Percentiles rank a stretch among this genome's conserved stretches.
Conservation (phyloP, 2,888 invertebrate genomes). For the Tipula vernalis region DNA sequence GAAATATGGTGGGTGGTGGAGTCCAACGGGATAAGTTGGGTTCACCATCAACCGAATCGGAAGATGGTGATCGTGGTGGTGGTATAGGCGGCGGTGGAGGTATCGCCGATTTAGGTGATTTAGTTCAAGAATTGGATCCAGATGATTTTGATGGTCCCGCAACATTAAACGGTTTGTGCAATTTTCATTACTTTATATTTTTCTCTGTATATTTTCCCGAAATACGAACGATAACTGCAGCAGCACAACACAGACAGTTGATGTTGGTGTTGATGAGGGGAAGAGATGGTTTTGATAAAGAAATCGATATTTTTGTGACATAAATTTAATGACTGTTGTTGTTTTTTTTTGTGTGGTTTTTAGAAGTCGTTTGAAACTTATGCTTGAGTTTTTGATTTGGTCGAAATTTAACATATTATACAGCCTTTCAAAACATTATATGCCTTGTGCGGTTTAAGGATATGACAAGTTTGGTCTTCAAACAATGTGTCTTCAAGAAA, state of each 20-base stretch:
- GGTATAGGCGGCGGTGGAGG: conserved; percentile 29
- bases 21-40: conserved; percentile 64
- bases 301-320: background rate
- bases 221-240: background rate
- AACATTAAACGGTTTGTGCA: conserved; percentile 43
- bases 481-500: no score
- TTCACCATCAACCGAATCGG: conserved; percentile 76
- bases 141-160: conserved; percentile 55
- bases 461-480: no score
- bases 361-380: background rate
- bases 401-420: background rate
- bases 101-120: conserved; percentile 42
- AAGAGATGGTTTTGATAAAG: background rate
- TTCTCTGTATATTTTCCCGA: background rate
- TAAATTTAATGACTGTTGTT: background rate
- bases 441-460: no score
- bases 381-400: background rate
- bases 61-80: conserved; percentile 52
- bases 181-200: background rate
- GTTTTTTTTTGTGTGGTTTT: background rate
- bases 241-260: background rate
- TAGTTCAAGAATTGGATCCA: conserved; percentile 51
- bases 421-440: background rate
- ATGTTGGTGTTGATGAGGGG: background rate
- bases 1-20: conserved; percentile 42